phyloP scores from a whole-genome alignment of 37 sponge, comb jelly and placozoan genomes.

The Hexactinellida sp. region DNA sequence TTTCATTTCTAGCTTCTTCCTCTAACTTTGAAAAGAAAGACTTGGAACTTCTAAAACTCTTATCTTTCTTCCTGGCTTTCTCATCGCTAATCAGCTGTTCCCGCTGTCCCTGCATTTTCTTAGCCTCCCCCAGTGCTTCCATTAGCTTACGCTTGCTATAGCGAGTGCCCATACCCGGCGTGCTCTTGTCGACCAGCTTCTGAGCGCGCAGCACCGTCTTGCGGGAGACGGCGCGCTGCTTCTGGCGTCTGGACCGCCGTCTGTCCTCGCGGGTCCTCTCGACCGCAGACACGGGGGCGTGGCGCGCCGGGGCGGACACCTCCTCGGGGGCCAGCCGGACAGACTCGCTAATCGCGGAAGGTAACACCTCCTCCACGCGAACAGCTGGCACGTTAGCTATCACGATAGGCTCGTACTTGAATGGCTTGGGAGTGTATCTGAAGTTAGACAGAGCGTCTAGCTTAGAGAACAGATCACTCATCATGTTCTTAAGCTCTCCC shows the following conservation, averaged over 20 bases:
- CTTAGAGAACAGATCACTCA: slow-evolving; percentile 62
- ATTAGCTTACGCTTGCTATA: slow-evolving; percentile 23
- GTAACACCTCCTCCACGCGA: slow-evolving; percentile 64
- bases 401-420: slow-evolving; percentile 57
- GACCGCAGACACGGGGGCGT: slow-evolving; percentile 21
- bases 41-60: slow-evolving; percentile 39
- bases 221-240: slow-evolving; percentile 27
- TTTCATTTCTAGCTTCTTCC: slow-evolving; percentile 28
- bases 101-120: not conserved
- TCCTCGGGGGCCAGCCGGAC: slow-evolving; percentile 65
- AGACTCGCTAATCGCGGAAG: slow-evolving; percentile 43
- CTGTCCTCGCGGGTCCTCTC: slow-evolving; percentile 48
- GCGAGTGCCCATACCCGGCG: slow-evolving; percentile 38
- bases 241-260: slow-evolving; percentile 33
- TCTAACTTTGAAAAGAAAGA: slow-evolving; percentile 51
- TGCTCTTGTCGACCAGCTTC: slow-evolving; percentile 27
- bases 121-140: slow-evolving; percentile 22
- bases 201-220: slow-evolving; percentile 22
- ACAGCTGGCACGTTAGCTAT: slow-evolving; percentile 61
- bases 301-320: slow-evolving; percentile 24
- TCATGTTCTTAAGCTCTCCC: slow-evolving; percentile 41
- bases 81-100: not conserved
- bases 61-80: slow-evolving; percentile 14
- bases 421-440: slow-evolving; percentile 88
- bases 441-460: slow-evolving; percentile 94